A percentile compares a stretch with the other conserved stretches of the same genome.
These are phyloP conservation scores for Boloria selene DNA, from an alignment of 2,888 invertebrate species.

Conservation along the genomic window DNA sequence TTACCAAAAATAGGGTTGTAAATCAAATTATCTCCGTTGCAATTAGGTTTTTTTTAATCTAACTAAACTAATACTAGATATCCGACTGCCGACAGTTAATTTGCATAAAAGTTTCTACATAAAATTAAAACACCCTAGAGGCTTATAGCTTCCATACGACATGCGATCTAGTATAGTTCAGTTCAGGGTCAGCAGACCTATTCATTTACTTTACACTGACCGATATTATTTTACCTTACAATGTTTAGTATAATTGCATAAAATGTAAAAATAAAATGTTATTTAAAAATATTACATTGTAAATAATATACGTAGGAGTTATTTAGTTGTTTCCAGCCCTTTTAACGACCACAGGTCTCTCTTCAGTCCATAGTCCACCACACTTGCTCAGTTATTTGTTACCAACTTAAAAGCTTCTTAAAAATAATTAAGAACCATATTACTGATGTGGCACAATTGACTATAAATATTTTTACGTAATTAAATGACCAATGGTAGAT, in stretches of 20 bases:
- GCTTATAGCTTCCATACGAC: constrained; percentile 38
- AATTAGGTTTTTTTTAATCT: neutral
- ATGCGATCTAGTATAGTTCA: constrained; percentile 46
- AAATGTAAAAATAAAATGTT: constrained; percentile 1
- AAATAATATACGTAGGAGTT: too few relatives aligned
- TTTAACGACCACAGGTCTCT: too few relatives aligned
- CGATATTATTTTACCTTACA: neutral
- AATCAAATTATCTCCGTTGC: too few relatives aligned
- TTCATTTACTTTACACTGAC: constrained; percentile 15
- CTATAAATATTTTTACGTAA: neutral
- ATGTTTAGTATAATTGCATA: neutral
- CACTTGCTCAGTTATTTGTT: too few relatives aligned
- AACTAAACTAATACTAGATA: neutral
- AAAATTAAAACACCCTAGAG: constrained; percentile 18
- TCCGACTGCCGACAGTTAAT: constrained; percentile 10
- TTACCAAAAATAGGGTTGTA: too few relatives aligned
- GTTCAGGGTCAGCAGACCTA: constrained; percentile 25
- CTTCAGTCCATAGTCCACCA: too few relatives aligned
- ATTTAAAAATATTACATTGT: neutral
- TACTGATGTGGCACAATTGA: too few relatives aligned
- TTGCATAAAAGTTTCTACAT: constrained; percentile 20
- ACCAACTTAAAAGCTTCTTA: too few relatives aligned
- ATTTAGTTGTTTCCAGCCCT: too few relatives aligned
- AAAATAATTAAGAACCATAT: too few relatives aligned
- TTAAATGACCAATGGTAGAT: constrained; percentile 5